phyloP scores from a whole-genome alignment of 1,140 invertebrate genomes.

The Drosophila sturtevanti region DNA sequence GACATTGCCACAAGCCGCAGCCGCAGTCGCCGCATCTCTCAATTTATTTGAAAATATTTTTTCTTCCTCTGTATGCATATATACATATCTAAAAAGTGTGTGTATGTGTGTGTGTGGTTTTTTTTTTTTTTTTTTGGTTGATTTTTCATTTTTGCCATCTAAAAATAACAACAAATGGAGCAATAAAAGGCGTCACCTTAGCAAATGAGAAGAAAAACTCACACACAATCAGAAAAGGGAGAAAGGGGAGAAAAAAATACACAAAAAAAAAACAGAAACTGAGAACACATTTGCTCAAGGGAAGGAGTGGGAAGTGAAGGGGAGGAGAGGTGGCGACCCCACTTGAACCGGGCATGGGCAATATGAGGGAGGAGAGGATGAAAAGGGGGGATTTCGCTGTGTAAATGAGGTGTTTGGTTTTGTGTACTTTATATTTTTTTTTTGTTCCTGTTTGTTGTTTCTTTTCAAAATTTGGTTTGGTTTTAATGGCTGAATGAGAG shows the following conservation, averaged over 20 bases:
- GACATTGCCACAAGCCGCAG: conserved; percentile 14
- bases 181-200: conserved; percentile 75
- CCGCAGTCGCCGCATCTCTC: conserved; percentile 23
- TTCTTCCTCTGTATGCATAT: conserved; percentile 27
- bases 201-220: conserved; percentile 46
- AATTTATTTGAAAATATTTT: conserved; percentile 63
- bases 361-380: not conserved
- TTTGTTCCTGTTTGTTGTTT: conserved; percentile 17
- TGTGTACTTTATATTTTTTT: conserved; percentile 30
- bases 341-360: conserved; percentile 41
- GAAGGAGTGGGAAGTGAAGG: too few relatives aligned
- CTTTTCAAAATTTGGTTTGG: not conserved
- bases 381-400: too few relatives aligned
- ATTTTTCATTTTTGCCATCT: conserved; percentile 39
- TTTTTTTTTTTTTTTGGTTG: conserved; percentile 13
- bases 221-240: conserved; percentile 26
- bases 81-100: too few relatives aligned
- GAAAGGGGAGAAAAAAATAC: conserved; percentile 26
- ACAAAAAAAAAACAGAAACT: too few relatives aligned
- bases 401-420: conserved; percentile 49
- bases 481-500: not conserved
- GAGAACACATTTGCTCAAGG: not conserved
- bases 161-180: conserved; percentile 66
- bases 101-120: too few relatives aligned
- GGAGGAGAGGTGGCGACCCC: conserved; percentile 1